Evolutionary conservation across 1,140 invertebrate species (phyloP), one percentile per base, ranked within the genome.

Genomic region (Papilio helenus): DNA sequence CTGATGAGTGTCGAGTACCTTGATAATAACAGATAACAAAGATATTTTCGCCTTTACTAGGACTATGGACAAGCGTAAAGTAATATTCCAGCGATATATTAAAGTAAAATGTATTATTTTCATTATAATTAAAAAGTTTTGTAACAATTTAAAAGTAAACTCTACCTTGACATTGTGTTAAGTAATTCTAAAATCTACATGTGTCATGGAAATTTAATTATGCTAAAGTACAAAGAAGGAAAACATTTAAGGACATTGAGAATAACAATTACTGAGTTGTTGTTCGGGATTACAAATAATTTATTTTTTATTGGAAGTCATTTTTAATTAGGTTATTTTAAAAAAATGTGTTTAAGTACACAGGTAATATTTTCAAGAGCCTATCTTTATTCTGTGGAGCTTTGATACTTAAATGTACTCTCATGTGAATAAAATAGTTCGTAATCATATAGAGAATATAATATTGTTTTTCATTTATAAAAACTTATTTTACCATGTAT

Each of bases 1-100:
- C 77, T 90, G 90, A 92, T 89, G 89, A 87, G 83, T 83, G 82
- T 83, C 49, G 72, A 87, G 81, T 80, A 83, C 79, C 84, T 84
- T 87, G 89, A 68, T 68, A 61, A 61, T 61, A 29, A 29, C 29
- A 68, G 61, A 68, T 68, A 68, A 68, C 3, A 68, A 20, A 29
- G 26, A 68, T 68, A 34, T 68, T 68, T 68, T 68, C 14, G 51
- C 51, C 18, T 55, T 20, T 55, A 55, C n/a, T 55, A 55, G 7
- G 51, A 55, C 18, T 55, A 55, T 55, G 51, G 51, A 18, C 51
- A 55, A 49, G 44, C 16, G 3, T 7, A 55, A 55, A n/a, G 51
- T 55, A 51, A 51, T 51, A 51, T 51, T 20, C n/a, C 51, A 20
- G n/a, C 8, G 1, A 55, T 55, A 55, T 55, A 1, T 55, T 9